Evolutionary conservation across 1,140 invertebrate species (phyloP), one percentile per base, ranked within the genome.

Genomic region (Brachionus rotundiformis): DNA sequence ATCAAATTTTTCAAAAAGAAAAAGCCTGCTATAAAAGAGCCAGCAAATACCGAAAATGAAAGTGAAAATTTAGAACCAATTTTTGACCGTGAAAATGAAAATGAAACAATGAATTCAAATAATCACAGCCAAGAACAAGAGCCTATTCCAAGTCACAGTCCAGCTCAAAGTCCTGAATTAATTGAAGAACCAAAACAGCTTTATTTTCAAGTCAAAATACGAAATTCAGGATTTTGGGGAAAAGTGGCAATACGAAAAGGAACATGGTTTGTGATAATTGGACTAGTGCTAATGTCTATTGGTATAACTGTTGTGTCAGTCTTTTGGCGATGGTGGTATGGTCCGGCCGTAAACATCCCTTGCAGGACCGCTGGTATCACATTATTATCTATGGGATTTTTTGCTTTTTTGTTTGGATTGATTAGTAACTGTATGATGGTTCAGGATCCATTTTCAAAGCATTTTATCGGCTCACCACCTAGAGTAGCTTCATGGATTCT

Each of bases 341-440:
- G 76, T 8, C 76, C 76, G 25, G 76, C n/a, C n/a, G 76, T 79
- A 23, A 79, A 79, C n/a, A 59, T 79, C 31, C 76, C 76, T 25
- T 79, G 76, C 23, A 5, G 76, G 3, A 31, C 36, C 11, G 47
- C 31, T 16, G 76, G 76, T 1, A 19, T 79, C 25, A 79, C 76
- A 36, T 41, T 79, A 2, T 33, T 79, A n/a, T 19, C 31, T 13
- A n/a, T 79, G 10, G 59, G 76, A 11, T 54, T 54, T 33, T 31
- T 79, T 13, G 6, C 33, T 10, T 54, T 79, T 54, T 1, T 79
- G 8, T 79, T 79, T 10, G 76, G 76, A 13, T 39, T 79, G 6
- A 23, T 79, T 10, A 59, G 47, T 10, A 79, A 79, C 47, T 63
- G 5, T 13, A 36, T 79, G 47, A 79, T 79, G 76, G 13, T 59